Base-by-base conservation (phyloP, 1,140 invertebrate genomes). In the Caenorhabditis inopinata region DNA sequence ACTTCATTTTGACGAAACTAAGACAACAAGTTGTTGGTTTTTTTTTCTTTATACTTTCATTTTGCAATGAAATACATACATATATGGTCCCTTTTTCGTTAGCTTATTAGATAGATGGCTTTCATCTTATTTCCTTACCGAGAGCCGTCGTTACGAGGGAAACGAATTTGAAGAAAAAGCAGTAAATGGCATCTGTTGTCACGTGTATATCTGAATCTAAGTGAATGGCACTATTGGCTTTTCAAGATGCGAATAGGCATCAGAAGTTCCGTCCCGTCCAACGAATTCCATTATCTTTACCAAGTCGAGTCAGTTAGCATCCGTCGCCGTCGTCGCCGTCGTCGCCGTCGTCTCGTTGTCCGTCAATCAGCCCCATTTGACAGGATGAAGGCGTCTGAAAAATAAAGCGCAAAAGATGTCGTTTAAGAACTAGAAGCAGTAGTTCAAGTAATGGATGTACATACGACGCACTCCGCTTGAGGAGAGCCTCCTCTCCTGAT, bases 371-470 rank as follows among this genome's bases (percentile, higher is more conserved):
- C 38, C 32, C 38, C 58, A 68, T 68, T 68, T 68, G 58, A 68
- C 58, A 68, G 38, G 58, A n/a, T n/a, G n/a, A 68, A 68, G 58
- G 58, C 58, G 38, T 68, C 58, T 68, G 58, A 68, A 68, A 68
- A 62, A 68, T 29, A 68, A 21, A 12, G n/a, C 35, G 32, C 27
- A 16, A 32, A 23, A 7, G 58, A 29, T 68, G 58, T 23, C n/a
- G 27, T 11, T n/a, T 9, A 32, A 7, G 27, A 16, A 68, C n/a
- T 32, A 11, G 58, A 7, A 68, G 32, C 35, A 68, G 58, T 38
- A 68, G 58, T 68, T 68, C 58, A 68, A 68, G 58, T 68, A 68
- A n/a, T 35, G 58, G 58, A 68, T 68, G 58, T 68, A 68, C 35
- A 68, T 68, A 32, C 38, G 58, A 68, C 38, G 58, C 58, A 38